Evolutionary conservation across 2,888 invertebrate species (phyloP).

Genomic region (Anodontia alba): DNA sequence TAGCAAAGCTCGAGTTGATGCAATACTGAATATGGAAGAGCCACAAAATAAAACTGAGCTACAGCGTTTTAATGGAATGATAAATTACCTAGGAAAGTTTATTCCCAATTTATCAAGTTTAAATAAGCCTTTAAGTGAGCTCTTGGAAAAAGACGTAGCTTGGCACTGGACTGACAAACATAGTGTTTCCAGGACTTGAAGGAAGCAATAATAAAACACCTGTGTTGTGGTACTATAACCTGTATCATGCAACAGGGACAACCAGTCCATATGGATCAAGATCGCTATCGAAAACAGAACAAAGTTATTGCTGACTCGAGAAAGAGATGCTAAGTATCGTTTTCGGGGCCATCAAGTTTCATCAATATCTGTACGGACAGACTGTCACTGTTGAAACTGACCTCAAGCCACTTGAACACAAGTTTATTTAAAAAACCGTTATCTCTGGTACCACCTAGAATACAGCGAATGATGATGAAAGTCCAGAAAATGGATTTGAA

Average conservation of each 20-base stretch:
- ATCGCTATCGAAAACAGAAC: no score
- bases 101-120: slow-evolving; percentile 49
- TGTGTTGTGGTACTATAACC: slow-evolving; percentile 37
- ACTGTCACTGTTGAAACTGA: slow-evolving; percentile 46
- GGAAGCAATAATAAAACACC: slow-evolving; percentile 24
- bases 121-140: slow-evolving; percentile 29
- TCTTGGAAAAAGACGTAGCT: slow-evolving; percentile 31
- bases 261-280: slow-evolving; percentile 56
- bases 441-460: no score
- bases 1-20: slow-evolving; percentile 43
- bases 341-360: no score
- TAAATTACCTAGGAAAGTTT: slow-evolving; percentile 62
- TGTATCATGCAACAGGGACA: slow-evolving; percentile 55
- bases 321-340: no score
- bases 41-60: slow-evolving; percentile 57
- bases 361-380: no score
- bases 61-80: slow-evolving; percentile 54
- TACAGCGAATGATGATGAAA: slow-evolving; percentile 64
- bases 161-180: slow-evolving; percentile 40
- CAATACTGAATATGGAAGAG: slow-evolving; percentile 39
- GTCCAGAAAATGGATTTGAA: slow-evolving; percentile 54
- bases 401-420: slow-evolving; percentile 65
- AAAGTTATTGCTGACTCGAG: no score
- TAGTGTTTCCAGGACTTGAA: slow-evolving; percentile 32
- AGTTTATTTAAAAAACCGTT: slow-evolving; percentile 58